Conservation (phyloP, 1,140 invertebrate species). For the Heliconius congener region DNA sequence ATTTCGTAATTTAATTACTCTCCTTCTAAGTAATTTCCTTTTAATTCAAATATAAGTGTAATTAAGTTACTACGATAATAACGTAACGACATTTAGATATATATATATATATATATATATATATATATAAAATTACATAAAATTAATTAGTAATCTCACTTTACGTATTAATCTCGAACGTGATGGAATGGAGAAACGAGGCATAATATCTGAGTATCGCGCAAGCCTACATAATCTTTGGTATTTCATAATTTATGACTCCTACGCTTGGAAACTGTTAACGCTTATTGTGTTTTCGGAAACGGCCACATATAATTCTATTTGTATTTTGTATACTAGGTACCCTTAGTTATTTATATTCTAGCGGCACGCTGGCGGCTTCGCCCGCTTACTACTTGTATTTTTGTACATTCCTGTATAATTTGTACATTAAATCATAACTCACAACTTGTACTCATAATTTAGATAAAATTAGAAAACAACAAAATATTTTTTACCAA, state of each 20-base stretch:
- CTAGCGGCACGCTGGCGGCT: neutral
- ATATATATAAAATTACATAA: neutral
- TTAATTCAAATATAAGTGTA: neutral
- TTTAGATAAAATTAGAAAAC: no score
- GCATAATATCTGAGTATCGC: slow-evolving; percentile 43
- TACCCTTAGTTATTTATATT: neutral
- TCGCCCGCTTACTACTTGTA: no score
- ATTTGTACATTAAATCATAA: no score
- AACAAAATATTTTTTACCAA: no score
- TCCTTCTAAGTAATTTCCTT: no score
- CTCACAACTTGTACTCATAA: no score
- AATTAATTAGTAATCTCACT: slow-evolving; percentile 16
- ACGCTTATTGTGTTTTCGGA: slow-evolving; percentile 13
- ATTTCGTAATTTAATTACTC: no score
- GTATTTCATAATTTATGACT: slow-evolving; percentile 40
- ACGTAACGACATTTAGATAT: slow-evolving; percentile 1
- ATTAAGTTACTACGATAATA: neutral
- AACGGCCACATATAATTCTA: neutral
- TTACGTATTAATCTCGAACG: slow-evolving; percentile 38
- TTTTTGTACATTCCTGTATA: no score
- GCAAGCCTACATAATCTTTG: slow-evolving; percentile 40
- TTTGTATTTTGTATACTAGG: neutral
- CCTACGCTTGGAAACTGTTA: slow-evolving; percentile 33
- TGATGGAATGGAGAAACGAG: slow-evolving; percentile 42
- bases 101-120: neutral